Base-by-base conservation (phyloP, 2,113 vertebrate genomes). In the Furnarius figulus region DNA sequence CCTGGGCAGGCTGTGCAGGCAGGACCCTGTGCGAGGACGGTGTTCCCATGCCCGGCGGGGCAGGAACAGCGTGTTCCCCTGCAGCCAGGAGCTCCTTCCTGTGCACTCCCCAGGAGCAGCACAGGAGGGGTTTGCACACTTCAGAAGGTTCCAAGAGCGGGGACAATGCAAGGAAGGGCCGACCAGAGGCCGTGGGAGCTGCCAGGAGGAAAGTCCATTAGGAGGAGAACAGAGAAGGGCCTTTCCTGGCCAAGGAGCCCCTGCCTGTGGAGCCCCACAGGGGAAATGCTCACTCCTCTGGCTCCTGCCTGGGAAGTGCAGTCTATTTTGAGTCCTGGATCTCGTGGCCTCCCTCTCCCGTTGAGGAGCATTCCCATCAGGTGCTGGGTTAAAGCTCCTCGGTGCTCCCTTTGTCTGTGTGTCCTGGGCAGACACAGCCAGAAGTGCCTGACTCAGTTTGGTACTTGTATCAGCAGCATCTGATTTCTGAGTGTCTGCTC, bases 141-240 rank as follows among this genome's bases (percentile, higher is more conserved):
- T 89, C 83, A 68, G 70, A 71, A 10, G 30, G 11, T 91, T 85
- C 96, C 93, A 89, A 13, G 86, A 72, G 61, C 1, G 2, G 80
- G 58, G 96, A 96, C 96, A 97, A 97, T 97, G 93, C 86, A 35
- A 92, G 96, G 96, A 97, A 97, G 20, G 1, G 6, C 37, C 5
- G 10, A 28, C 33, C 44, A 42, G 37, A 84, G 93, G 92, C 92
- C 4, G 3, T 47, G 86, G 56, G 90, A 92, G 53, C 87, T 77
- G 86, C 58, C 88, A 66, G 90, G 62, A 84, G 88, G 37, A 66
- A 39, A 53, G 65, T 49, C 76, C 44, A 50, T 82, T 10, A 21
- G 90, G 40, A 79, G 80, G 28, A 30, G 72, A 7, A 17, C 0
- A 10, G 85, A 63, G 83, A 73, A n/a, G 0, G 3, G 23, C 10